Conservation (phyloP, 2,888 invertebrate species). For the Drosophila sordidapex region DNA sequence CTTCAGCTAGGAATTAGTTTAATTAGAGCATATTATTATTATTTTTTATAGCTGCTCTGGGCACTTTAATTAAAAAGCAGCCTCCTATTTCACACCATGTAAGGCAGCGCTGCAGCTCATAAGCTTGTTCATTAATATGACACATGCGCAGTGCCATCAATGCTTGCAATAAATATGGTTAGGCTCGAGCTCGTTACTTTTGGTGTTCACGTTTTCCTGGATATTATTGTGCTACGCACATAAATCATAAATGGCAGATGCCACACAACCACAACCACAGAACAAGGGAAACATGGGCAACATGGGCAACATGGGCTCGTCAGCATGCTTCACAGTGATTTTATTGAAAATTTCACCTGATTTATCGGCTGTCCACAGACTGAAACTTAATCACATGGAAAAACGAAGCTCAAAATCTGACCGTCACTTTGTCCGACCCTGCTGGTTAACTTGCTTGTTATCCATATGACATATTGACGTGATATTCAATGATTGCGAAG, state of each 20-base stretch:
- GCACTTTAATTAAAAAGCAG: constrained; percentile 53
- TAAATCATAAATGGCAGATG: constrained; percentile 67
- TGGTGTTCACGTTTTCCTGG: constrained; percentile 40
- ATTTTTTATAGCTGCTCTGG: constrained; percentile 34
- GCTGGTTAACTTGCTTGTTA: constrained; percentile 17
- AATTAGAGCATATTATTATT: constrained; percentile 18
- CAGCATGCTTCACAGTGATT: constrained; percentile 56
- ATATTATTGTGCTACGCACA: constrained; percentile 57
- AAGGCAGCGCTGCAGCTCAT: background rate
- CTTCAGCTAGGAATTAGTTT: background rate
- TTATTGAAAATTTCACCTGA: constrained; percentile 75
- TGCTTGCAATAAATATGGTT: constrained; percentile 21
- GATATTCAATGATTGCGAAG: constrained; percentile 56
- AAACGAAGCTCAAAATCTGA: constrained; percentile 72
- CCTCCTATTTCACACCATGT: background rate
- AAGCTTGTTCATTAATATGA: constrained; percentile 48
- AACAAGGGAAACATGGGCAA: constrained; percentile 8
- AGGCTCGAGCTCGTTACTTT: constrained; percentile 29
- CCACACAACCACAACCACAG: constrained; percentile 31
- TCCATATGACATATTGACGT: constrained; percentile 47
- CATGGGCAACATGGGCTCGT: constrained; percentile 42
- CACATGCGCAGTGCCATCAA: constrained; percentile 43
- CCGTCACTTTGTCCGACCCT: constrained; percentile 12
- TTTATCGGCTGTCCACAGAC: constrained; percentile 64
- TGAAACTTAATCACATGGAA: constrained; percentile 75